phyloP scores from a whole-genome alignment of 2,888 invertebrate genomes.

The Pseudeuparius sepicola region DNA sequence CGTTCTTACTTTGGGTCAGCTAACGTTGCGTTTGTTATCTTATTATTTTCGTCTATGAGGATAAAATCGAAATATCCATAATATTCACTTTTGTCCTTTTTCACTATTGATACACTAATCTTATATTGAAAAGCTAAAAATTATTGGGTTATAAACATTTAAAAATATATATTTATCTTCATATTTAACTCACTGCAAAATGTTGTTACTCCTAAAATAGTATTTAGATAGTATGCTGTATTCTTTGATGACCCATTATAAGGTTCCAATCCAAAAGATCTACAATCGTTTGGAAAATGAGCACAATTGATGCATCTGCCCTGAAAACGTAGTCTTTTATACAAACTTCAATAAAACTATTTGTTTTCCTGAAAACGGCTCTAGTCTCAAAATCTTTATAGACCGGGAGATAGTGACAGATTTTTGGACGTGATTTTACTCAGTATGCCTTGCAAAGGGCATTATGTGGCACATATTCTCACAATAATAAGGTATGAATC shows the following conservation, averaged over 20 bases:
- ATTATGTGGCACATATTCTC: no score
- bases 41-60: constrained; percentile 29
- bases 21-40: constrained; percentile 27
- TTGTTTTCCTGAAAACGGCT: constrained; percentile 29
- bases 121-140: no score
- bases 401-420: no score
- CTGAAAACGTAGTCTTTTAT: no score
- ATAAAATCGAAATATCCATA: constrained; percentile 33
- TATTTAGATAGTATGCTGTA: constrained; percentile 11
- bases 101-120: constrained; percentile 26
- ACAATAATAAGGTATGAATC: no score
- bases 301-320: no score
- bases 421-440: no score
- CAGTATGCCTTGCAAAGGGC: no score
- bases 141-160: no score
- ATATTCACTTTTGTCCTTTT: constrained; percentile 11
- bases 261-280: constrained; percentile 31
- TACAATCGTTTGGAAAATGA: constrained; percentile 30
- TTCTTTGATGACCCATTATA: constrained; percentile 25
- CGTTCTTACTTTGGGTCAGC: constrained; percentile 25
- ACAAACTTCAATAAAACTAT: no score
- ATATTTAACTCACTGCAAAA: constrained; percentile 32
- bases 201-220: constrained; percentile 21
- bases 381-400: constrained; percentile 1
- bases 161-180: constrained; percentile 9